A percentile compares a stretch with the other conserved stretches of the same genome.
These are phyloP conservation scores for Cardiocondyla obscurior DNA, from an alignment of 1,140 invertebrate species.

Conservation along the genomic window DNA sequence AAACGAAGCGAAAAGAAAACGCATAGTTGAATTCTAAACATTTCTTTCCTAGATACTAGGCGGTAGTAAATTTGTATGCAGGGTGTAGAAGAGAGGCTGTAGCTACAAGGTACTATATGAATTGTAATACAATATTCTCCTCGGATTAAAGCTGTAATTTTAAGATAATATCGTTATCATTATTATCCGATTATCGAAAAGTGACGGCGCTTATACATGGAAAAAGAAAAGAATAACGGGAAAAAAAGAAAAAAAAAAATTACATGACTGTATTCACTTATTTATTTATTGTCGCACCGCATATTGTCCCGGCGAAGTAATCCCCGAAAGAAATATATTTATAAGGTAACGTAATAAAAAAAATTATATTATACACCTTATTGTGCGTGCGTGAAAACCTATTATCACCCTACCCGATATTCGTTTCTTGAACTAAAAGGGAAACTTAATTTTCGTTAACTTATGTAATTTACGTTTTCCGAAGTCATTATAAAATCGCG, in stretches of 20 bases:
- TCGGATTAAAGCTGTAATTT: constrained; percentile 52
- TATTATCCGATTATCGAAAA: constrained; percentile 52
- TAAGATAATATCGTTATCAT: constrained; percentile 68
- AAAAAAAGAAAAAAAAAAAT: constrained; percentile 25
- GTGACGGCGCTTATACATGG: constrained; percentile 53
- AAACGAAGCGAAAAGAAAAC: constrained; percentile 34
- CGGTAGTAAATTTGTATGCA: constrained; percentile 72
- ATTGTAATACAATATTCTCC: constrained; percentile 54
- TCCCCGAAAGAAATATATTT: constrained; percentile 54
- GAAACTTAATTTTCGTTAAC: neutral
- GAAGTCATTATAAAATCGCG: neutral
- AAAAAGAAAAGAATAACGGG: too few species aligned
- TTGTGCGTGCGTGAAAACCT: neutral
- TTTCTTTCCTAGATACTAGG: constrained; percentile 64
- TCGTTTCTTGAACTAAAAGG: neutral
- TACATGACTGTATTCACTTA: constrained; percentile 38
- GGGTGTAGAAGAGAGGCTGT: constrained; percentile 74
- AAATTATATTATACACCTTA: constrained; percentile 46
- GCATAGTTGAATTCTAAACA: constrained; percentile 55
- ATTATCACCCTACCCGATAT: neutral
- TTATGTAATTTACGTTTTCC: neutral
- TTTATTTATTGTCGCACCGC: constrained; percentile 55
- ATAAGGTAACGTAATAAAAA: constrained; percentile 41
- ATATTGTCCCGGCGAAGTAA: constrained; percentile 45
- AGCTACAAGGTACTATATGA: constrained; percentile 66